Evolutionary conservation across 2,113 vertebrate genomes (phyloP).

Genomic region (Panthera uncia): DNA sequence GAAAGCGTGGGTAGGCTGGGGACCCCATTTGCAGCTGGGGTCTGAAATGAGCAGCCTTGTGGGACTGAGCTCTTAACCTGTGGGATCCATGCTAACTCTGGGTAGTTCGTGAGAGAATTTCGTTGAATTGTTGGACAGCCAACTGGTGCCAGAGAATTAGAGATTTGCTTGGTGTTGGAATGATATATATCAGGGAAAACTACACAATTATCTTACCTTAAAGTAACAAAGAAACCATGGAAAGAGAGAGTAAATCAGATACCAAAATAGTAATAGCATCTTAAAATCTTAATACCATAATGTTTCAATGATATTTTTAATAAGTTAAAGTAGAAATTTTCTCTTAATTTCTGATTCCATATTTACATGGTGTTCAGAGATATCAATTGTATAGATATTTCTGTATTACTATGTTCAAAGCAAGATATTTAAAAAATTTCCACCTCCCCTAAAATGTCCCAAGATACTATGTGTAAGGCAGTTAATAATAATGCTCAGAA

Average conservation of each 20-base stretch:
- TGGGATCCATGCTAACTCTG: not conserved
- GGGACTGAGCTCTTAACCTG: not conserved
- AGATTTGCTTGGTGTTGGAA: not conserved
- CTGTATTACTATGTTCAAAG: not conserved
- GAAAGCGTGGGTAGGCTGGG: not conserved
- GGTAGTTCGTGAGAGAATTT: not conserved
- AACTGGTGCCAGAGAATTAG: not conserved
- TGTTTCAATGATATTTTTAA: not conserved
- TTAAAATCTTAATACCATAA: not conserved
- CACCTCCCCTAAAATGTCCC: not conserved
- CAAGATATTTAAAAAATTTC: not conserved
- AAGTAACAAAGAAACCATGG: not conserved
- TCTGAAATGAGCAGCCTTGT: not conserved
- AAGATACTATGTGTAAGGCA: not conserved
- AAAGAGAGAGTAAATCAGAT: not conserved
- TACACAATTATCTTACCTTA: not conserved
- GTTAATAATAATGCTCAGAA: not conserved
- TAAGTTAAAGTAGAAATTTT: not conserved
- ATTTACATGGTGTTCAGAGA: not conserved
- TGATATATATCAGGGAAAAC: not conserved
- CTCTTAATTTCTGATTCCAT: not conserved
- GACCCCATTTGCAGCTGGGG: not conserved
- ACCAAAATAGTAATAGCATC: not conserved
- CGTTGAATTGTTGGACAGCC: not conserved
- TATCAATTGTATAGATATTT: not conserved